Conservation (phyloP, 2,888 invertebrate species). For the Drosophila aldrichi region DNA sequence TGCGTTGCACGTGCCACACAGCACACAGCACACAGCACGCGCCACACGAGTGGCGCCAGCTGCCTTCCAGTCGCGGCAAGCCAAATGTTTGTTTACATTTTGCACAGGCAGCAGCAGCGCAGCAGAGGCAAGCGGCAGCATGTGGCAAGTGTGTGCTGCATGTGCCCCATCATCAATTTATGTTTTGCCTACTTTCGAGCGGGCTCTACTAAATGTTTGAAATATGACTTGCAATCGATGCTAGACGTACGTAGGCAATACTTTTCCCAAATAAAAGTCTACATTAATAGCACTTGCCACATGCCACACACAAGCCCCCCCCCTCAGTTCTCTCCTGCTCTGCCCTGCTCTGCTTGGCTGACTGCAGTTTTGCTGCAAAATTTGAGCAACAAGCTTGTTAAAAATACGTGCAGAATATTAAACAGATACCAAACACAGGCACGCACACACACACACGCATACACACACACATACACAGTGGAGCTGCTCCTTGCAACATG, state of each 20-base stretch:
- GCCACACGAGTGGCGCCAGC: conserved; percentile 26
- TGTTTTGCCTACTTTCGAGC: conserved; percentile 64
- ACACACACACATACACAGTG: conserved; percentile 1
- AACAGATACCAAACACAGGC: conserved; percentile 32
- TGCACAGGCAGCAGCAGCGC: conserved; percentile 26
- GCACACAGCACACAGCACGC: conserved; percentile 40
- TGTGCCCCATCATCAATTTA: conserved; percentile 42
- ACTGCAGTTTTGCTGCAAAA: conserved; percentile 54
- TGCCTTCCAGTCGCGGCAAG: conserved; percentile 54
- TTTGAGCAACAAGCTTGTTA: conserved; percentile 66
- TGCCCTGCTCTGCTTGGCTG: background rate
- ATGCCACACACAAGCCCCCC: background rate
- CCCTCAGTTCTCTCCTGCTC: too few species aligned
- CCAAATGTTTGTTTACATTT: conserved; percentile 70
- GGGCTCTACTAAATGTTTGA: conserved; percentile 44
- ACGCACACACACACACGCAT: conserved; percentile 10
- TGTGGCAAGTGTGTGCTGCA: background rate
- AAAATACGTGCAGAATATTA: conserved; percentile 56
- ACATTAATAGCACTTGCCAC: conserved; percentile 29
- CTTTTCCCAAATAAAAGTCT: conserved; percentile 26
- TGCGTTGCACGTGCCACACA: conserved; percentile 66
- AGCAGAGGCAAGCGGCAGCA: conserved; percentile 3
- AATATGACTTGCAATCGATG: conserved; percentile 34
- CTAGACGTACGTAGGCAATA: conserved; percentile 7
- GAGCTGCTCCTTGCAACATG: conserved; percentile 26